Evolutionary conservation across 2,113 vertebrate species (phyloP).

Genomic region (Tragelaphus strepsiceros): DNA sequence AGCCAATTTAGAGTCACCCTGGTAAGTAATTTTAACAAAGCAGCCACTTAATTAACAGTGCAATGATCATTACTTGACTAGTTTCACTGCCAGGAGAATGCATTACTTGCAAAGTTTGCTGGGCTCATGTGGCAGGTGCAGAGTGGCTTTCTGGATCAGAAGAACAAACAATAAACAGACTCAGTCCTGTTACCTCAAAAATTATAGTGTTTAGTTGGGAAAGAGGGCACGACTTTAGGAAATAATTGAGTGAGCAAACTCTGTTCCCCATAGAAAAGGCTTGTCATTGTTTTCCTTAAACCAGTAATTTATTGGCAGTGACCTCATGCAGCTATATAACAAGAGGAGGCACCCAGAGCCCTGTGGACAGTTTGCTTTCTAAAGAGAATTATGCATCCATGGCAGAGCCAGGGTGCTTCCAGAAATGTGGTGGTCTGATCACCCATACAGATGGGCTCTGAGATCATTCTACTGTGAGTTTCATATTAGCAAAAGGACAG

Average conservation of each 20-base stretch:
- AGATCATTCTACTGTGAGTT: neutral
- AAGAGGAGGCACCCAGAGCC: slow-evolving; percentile 31
- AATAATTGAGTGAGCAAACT: slow-evolving; percentile 61
- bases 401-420: neutral
- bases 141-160: neutral
- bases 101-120: neutral
- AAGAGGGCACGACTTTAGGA: slow-evolving; percentile 58
- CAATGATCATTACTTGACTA: slow-evolving; percentile 31
- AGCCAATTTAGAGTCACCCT: slow-evolving; percentile 15
- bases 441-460: neutral
- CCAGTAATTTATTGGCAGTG: slow-evolving; percentile 62
- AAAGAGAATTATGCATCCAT: slow-evolving; percentile 27
- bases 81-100: neutral
- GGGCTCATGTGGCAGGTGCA: neutral
- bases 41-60: slow-evolving; percentile 50
- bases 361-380: slow-evolving; percentile 2
- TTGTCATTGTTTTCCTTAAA: slow-evolving; percentile 66
- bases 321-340: slow-evolving; percentile 29
- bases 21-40: slow-evolving; percentile 43
- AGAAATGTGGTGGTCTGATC: slow-evolving; percentile 41
- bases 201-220: slow-evolving; percentile 47
- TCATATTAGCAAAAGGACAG: neutral
- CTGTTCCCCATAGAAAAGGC: slow-evolving; percentile 61
- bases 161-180: neutral
- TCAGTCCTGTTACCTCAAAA: slow-evolving; percentile 43